Evolutionary conservation across 2,888 invertebrate genomes (phyloP), one percentile per base, ranked within the genome.

Genomic region (Oxytorus armatus): DNA sequence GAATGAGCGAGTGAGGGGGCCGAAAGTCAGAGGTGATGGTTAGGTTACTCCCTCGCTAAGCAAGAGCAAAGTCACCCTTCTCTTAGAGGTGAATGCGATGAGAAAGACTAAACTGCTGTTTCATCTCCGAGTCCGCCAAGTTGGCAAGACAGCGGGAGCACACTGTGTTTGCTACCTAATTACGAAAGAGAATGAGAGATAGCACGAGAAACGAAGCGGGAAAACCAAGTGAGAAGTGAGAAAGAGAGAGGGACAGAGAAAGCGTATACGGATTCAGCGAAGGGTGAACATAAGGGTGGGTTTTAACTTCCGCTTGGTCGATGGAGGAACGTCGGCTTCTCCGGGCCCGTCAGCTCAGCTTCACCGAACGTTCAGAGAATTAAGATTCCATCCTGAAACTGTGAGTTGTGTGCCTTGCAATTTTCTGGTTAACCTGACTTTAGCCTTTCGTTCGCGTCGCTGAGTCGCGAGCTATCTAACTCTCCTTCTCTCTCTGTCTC

Each of bases 91-190:
- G 36, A 61, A 63, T 57, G 42, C 39, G 51, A 55, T 55, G 65
- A 63, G 65, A 68, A n/a, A 66, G 72, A 65, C 65, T 85, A 87
- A 88, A 88, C 89, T 89, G 87, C 89, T 88, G 89, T 87, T 89
- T 89, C 88, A 89, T 89, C 87, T 85, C 85, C 72, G 85, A 88
- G 86, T 87, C 82, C 86, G 88, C 89, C 87, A 89, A 88, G 85
- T 89, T 89, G 89, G 89, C 88, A 87, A 87, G 89, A 88, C 87
- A 86, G 83, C 86, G 82, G 63, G n/a, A 47, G 55, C 65, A 84
- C 73, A 85, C 89, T 89, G 89, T 89, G 89, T 89, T 89, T 89
- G 89, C 89, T 88, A 87, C 89, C 89, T 89, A 89, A 89, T 89
- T 89, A 89, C 87, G 85, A 82, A 84, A 80, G 84, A 85, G 85